Base-by-base conservation (phyloP, 1,140 invertebrate species). In the Bombus affinis region DNA sequence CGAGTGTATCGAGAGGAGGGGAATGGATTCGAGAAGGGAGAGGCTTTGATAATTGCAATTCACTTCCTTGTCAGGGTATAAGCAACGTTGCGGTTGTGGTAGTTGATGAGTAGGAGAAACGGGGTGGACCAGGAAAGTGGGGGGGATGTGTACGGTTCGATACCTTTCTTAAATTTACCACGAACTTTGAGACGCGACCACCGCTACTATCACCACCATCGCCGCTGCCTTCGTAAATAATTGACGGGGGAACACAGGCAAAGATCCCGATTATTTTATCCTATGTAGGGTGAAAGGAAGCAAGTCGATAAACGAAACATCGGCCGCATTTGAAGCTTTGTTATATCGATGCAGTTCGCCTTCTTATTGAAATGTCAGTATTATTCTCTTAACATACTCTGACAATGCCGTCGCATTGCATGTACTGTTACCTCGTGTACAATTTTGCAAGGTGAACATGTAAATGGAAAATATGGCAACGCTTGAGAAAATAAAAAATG, bases 31-130 rank as follows among this genome's bases (percentile, higher is more conserved):
- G 57, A 85, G 83, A 77, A 25, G 66, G 70, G 57, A 66, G 85
- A 78, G 81, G 74, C 68, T 83, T 83, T 92, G 92, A 93, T 93
- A 93, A 93, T 93, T 93, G 92, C 91, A 93, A 93, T 93, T 88
- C 92, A 93, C 90, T 92, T 92, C 85, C 87, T 91, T 76, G 82
- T 79, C 62, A 76, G 80, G 59, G 77, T 89, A 79, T 91, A 89
- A 89, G 85, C 75, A 78, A 81, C 77, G 70, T 68, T 68, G 85
- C 70, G 78, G 42, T 66, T 74, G 86, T 77, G 66, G 81, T 86
- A 65, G 81, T 88, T 91, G 89, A 92, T 87, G 88, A 91, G 85
- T 39, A 66, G 83, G 86, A 76, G 59, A 81, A 73, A 73, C 74
- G 75, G 74, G 80, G 81, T 86, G 85, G 84, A 84, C 73, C 70